Base-by-base conservation (phyloP, 2,888 invertebrate species). In the Drymonia ruficornis region DNA sequence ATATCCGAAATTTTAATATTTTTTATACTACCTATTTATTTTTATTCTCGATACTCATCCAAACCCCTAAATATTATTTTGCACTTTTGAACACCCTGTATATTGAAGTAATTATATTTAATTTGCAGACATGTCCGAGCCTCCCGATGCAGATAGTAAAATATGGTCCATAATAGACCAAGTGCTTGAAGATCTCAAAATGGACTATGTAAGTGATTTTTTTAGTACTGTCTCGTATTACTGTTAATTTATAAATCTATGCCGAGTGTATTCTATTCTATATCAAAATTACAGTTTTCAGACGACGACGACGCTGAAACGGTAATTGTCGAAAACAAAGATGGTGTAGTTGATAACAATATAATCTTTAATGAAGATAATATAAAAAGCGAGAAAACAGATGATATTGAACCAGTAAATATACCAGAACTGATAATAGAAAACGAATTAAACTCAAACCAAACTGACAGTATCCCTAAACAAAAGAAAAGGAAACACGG, bases 111-210 rank as follows among this genome's bases (percentile, higher is more conserved):
- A 9, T 31, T 23, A 6, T 9, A 4, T 36, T 36, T 4, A n/a
- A 3, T n/a, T n/a, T n/a, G 13, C 36, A 36, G 36, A 36, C 4
- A n/a, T 6, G n/a, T 4, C 36, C 13, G 36, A 36, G 4, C 36
- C 36, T 4, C n/a, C 36, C n/a, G 36, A 43, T 13, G 43, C 3
- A 6, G 43, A 43, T 13, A 43, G 13, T 19, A 43, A 19, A 19
- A 43, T 43, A 19, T 43, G 43, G 43, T 43, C 43, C 4, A 43
- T 43, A 5, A 1, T 43, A 5, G 43, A 43, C 43, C 15, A 43
- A 19, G 43, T 43, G 12, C 43, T 43, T 5, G 2, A 19, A 12
- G 43, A 43, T 19, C 12, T 43, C 12, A 12, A 43, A 43, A 43
- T 43, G 13, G 43, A 43, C 3, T 11, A 19, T 7, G 43, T 43